Conservation (phyloP, 2,888 invertebrate genomes). For the Stenchaetothrips biformis region DNA sequence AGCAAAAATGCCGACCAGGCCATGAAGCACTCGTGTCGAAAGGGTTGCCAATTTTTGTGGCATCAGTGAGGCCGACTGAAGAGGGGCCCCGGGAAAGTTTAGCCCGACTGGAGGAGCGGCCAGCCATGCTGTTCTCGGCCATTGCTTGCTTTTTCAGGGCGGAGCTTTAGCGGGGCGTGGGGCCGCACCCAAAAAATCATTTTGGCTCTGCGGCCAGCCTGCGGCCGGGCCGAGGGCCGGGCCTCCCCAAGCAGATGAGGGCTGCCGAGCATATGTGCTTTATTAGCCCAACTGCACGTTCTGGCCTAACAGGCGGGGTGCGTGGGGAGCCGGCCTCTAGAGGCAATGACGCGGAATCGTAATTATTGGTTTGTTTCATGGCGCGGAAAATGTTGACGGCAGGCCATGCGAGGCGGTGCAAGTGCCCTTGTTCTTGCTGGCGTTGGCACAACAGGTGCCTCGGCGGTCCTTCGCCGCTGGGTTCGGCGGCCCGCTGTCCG, state of each 20-base stretch:
- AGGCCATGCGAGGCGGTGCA: not conserved
- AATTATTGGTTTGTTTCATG: slow-evolving; percentile 25
- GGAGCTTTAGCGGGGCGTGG: not conserved
- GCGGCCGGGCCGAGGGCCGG: not conserved
- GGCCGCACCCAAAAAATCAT: not conserved
- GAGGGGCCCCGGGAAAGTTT: no score
- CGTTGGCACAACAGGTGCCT: not conserved
- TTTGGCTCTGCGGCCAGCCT: not conserved
- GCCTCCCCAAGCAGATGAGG: not conserved
- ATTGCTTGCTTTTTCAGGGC: not conserved
- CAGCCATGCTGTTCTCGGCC: no score
- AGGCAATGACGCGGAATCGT: slow-evolving; percentile 12
- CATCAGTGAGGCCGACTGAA: no score
- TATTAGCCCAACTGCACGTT: not conserved
- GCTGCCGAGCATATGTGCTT: not conserved
- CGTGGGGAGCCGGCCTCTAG: no score
- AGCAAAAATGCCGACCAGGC: no score
- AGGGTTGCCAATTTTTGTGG: no score
- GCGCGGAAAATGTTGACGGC: slow-evolving; percentile 1
- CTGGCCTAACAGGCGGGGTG: no score
- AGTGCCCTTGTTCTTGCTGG: not conserved
- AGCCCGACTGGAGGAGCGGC: no score
- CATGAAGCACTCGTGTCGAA: no score
- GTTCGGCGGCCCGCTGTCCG: not conserved
- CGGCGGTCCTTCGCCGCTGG: not conserved